Evolutionary conservation across 1,140 invertebrate genomes (phyloP).

Genomic region (Hylaeus anthracinus): DNA sequence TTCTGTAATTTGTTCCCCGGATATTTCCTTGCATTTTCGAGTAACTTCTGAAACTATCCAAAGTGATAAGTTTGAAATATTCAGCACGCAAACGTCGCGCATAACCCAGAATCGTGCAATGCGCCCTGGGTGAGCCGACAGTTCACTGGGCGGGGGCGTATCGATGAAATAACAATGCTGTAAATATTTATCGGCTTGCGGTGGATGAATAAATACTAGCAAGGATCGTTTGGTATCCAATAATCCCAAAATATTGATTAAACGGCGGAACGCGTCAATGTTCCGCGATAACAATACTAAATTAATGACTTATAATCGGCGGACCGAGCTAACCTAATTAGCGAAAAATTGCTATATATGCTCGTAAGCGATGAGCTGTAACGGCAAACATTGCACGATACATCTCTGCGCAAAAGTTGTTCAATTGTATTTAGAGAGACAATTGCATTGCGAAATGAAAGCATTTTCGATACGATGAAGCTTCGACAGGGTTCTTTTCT

Average conservation of each 20-base stretch:
- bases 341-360: not conserved
- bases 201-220: not conserved
- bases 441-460: no score
- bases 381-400: no score
- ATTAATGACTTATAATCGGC: conserved; percentile 15
- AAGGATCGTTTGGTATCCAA: conserved; percentile 6
- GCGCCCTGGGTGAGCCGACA: not conserved
- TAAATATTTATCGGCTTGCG: conserved; percentile 34
- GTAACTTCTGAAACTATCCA: not conserved
- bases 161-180: conserved; percentile 15
- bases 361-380: no score
- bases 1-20: no score
- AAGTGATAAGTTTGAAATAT: not conserved
- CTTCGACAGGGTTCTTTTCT: no score
- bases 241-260: conserved; percentile 43
- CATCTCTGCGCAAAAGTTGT: not conserved
- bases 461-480: no score
- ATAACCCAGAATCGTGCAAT: not conserved
- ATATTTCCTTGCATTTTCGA: not conserved
- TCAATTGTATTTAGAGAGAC: no score
- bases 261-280: not conserved
- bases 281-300: conserved; percentile 13
- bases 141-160: not conserved
- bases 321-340: not conserved
- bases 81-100: not conserved